Evolutionary conservation across 2,113 vertebrate genomes (phyloP).

Genomic region (Bos indicus): DNA sequence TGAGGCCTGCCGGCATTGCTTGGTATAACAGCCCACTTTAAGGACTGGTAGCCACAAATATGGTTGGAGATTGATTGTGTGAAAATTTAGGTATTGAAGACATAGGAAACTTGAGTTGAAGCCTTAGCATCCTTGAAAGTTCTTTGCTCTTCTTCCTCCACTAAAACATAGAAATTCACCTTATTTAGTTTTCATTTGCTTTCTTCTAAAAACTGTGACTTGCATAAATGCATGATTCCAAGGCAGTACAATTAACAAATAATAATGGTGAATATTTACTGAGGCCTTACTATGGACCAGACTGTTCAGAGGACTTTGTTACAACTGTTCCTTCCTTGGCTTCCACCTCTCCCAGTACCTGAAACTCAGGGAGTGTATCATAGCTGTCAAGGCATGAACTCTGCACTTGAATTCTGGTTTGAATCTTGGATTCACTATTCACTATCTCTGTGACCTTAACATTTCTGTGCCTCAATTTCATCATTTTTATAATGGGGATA

Average conservation of each 20-base stretch:
- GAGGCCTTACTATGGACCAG: neutral
- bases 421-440: neutral
- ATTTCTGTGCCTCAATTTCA: neutral
- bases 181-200: slow-evolving; percentile 10
- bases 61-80: neutral
- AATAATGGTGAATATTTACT: neutral
- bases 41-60: neutral
- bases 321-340: neutral
- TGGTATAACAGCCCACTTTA: neutral
- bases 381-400: neutral
- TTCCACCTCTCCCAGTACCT: neutral
- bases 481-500: neutral
- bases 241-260: neutral
- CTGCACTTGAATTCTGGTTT: neutral
- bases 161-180: neutral
- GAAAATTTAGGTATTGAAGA: neutral
- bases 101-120: neutral
- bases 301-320: neutral
- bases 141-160: neutral
- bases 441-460: neutral
- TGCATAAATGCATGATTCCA: neutral
- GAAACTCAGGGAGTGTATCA: neutral
- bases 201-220: neutral
- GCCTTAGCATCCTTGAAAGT: neutral
- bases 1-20: neutral